Conservation (phyloP, 2,888 invertebrate species). For the Aspidapion aeneum region DNA sequence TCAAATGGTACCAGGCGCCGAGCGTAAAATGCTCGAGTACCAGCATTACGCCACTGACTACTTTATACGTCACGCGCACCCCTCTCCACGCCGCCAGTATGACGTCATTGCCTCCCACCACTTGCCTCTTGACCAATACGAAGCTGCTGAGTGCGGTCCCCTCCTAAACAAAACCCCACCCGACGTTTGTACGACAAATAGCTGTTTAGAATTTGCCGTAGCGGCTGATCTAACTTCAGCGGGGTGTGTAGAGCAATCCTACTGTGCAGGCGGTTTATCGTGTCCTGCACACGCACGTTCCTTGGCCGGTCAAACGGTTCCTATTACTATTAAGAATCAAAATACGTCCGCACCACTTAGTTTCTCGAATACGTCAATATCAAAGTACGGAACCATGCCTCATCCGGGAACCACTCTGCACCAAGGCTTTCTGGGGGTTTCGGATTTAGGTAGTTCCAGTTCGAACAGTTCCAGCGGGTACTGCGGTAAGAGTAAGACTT, state of each 20-base stretch:
- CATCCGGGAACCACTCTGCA: conserved; percentile 42
- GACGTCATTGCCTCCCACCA: conserved; percentile 36
- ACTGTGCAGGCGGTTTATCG: conserved; percentile 29
- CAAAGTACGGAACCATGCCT: conserved; percentile 46
- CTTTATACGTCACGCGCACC: conserved; percentile 43
- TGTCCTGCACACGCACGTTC: conserved; percentile 26
- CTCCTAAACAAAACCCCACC: conserved; percentile 49
- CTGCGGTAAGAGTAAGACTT: conserved; percentile 44
- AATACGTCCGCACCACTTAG: conserved; percentile 36
- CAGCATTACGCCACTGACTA: conserved; percentile 54
- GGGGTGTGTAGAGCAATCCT: conserved; percentile 18
- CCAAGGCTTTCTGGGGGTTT: conserved; percentile 46
- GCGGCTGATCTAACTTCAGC: conserved; percentile 20
- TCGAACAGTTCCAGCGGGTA: conserved; percentile 45
- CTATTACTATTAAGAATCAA: conserved; percentile 47
- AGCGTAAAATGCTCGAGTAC: conserved; percentile 55
- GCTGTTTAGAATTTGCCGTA: conserved; percentile 39
- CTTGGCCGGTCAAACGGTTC: conserved; percentile 49
- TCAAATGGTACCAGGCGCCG: conserved; percentile 59
- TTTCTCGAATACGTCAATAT: conserved; percentile 33
- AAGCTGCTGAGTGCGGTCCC: conserved; percentile 46
- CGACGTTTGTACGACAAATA: conserved; percentile 49
- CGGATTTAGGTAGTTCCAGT: conserved; percentile 44
- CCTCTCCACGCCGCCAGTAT: conserved; percentile 32
- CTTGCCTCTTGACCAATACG: conserved; percentile 29